These are phyloP conservation scores for Tetanocera ferruginea DNA, from an alignment of 2,888 invertebrate genomes.

Conservation along the genomic window DNA sequence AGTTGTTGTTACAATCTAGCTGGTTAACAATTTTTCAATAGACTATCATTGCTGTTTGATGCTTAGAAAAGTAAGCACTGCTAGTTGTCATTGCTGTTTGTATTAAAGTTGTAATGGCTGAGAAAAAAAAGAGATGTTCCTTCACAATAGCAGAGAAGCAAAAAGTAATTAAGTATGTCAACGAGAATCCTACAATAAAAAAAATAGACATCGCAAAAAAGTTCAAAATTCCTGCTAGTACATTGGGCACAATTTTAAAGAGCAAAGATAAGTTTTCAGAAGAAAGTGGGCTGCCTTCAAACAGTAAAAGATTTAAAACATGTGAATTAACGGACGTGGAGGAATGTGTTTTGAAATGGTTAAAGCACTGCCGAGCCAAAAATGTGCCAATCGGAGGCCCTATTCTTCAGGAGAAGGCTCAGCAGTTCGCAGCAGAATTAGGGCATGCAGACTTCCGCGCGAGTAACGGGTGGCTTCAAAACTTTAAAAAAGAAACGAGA, in stretches of 20 bases:
- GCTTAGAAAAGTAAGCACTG: too few relatives aligned
- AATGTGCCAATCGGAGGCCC: constrained; percentile 12
- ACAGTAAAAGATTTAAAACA: not conserved
- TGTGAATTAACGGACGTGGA: constrained; percentile 5
- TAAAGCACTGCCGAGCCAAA: not conserved
- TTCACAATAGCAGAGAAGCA: too few relatives aligned
- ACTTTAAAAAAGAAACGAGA: constrained; percentile 15
- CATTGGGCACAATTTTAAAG: constrained; percentile 8
- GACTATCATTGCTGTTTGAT: too few relatives aligned
- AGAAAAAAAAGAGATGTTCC: too few relatives aligned
- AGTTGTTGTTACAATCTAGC: too few relatives aligned
- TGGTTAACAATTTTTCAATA: too few relatives aligned
- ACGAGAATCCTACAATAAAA: constrained; percentile 12
- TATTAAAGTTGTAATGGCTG: too few relatives aligned
- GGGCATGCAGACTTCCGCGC: too few relatives aligned
- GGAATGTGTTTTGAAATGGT: constrained; percentile 9
- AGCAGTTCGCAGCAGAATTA: not conserved
- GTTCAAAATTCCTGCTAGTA: constrained; percentile 4
- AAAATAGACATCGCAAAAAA: constrained; percentile 11
- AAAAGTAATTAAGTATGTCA: constrained; percentile 2
- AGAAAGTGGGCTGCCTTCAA: too few relatives aligned
- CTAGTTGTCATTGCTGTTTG: too few relatives aligned
- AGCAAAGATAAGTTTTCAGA: not conserved
- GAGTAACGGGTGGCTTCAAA: constrained; percentile 11
- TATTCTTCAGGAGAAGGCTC: constrained; percentile 9